Conservation (phyloP, 2,888 invertebrate species). For the Bunonema sp. region DNA sequence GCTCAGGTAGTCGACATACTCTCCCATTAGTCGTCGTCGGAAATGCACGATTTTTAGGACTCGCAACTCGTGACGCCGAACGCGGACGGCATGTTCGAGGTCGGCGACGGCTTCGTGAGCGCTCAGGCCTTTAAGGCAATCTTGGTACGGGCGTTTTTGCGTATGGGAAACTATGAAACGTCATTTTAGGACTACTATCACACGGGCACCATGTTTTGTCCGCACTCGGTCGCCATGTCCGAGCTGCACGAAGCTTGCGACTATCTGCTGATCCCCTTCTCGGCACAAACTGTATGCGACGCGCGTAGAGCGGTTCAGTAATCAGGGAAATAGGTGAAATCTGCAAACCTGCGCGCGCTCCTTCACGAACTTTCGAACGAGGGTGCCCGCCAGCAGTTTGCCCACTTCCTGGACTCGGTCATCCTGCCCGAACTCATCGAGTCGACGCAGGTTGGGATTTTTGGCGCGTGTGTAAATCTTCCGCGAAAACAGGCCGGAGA, state of each 20-base stretch:
- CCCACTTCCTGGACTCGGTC: conserved; percentile 79
- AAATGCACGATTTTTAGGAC: too few relatives aligned
- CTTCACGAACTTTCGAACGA: conserved; percentile 95
- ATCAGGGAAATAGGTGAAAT: background rate
- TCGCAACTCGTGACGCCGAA: too few relatives aligned
- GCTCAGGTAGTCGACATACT: too few relatives aligned
- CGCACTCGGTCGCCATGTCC: conserved; percentile 82
- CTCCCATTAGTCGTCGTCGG: too few relatives aligned
- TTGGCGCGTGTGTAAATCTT: background rate
- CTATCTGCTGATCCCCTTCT: conserved; percentile 89
- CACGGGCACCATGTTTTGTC: conserved; percentile 54
- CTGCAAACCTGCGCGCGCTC: conserved; percentile 56
- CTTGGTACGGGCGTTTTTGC: too few relatives aligned
- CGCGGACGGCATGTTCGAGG: too few relatives aligned
- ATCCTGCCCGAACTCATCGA: conserved; percentile 88
- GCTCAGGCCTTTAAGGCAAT: conserved; percentile 91
- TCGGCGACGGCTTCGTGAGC: conserved; percentile 47
- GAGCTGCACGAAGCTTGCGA: conserved; percentile 95
- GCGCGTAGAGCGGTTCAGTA: background rate
- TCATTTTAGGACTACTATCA: conserved; percentile 16
- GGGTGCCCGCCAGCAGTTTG: conserved; percentile 92
- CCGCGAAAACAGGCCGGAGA: conserved; percentile 62
- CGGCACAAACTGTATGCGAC: conserved; percentile 65
- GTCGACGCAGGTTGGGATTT: conserved; percentile 47
- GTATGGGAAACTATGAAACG: too few relatives aligned